Evolutionary conservation across 2,797 vertebrate species (phyloP).

Genomic region (Tokudaia tokunoshimensis): DNA sequence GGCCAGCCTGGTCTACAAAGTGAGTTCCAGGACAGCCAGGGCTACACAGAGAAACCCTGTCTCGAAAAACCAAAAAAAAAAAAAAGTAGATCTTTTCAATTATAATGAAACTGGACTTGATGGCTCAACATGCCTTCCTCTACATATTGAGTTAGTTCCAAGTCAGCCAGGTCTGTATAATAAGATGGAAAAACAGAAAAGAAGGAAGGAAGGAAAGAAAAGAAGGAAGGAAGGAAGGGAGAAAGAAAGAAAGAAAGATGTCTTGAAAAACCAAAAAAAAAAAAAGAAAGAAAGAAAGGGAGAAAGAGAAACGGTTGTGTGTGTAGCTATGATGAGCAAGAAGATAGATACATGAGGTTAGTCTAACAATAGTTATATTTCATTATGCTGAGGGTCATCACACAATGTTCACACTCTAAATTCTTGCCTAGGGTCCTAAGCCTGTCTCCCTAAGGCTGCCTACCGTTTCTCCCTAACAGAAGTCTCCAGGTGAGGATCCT

Average conservation of each 20-base stretch:
- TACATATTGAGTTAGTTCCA: neutral
- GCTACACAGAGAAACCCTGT: no score
- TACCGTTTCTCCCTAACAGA: no score
- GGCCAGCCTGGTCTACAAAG: no score
- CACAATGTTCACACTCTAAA: no score
- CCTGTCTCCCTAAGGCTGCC: no score
- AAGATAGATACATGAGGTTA: neutral
- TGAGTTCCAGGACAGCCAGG: no score
- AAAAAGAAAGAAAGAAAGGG: neutral
- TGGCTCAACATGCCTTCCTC: neutral
- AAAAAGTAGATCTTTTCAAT: neutral
- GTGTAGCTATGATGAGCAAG: neutral
- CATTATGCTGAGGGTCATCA: no score
- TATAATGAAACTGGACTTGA: neutral
- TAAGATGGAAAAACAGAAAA: neutral
- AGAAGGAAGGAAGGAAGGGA: fast-evolving
- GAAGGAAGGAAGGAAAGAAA: neutral
- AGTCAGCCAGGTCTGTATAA: neutral
- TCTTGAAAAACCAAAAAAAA: no score
- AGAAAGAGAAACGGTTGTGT: neutral
- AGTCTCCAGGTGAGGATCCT: no score
- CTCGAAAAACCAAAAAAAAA: no score
- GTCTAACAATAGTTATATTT: neutral
- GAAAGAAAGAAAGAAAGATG: no score
- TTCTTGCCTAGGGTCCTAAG: no score